A percentile compares a stretch with the other conserved stretches of the same genome.
These are phyloP conservation scores for Tokudaia muenninki DNA, from an alignment of 2,797 vertebrate species.

Conservation along the genomic window DNA sequence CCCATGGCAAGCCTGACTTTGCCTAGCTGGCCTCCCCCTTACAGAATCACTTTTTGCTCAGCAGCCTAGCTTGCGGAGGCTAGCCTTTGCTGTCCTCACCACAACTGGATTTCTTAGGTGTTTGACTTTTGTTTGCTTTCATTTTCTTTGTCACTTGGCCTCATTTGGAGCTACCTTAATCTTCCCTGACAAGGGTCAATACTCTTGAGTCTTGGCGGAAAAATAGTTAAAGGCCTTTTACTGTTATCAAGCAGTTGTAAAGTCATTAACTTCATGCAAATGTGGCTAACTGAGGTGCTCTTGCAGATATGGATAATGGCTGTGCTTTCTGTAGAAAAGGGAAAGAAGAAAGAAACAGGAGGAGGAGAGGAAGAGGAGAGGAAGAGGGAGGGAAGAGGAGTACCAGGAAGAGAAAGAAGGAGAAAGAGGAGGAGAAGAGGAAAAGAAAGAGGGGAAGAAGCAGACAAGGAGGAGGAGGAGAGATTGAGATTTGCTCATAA, in stretches of 20 bases:
- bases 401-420: accelerated
- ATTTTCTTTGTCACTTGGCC: not conserved
- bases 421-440: too few relatives aligned
- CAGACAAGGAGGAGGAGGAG: not conserved
- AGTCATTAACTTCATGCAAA: not conserved
- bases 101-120: not conserved
- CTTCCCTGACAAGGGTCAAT: not conserved
- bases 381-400: not conserved
- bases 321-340: not conserved
- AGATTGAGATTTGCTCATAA: not conserved
- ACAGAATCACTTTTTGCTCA: not conserved
- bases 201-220: not conserved
- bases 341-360: too few relatives aligned
- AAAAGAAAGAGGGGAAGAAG: accelerated
- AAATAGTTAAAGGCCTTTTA: not conserved
- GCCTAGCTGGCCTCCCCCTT: not conserved
- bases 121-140: not conserved
- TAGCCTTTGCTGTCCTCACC: not conserved
- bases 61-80: not conserved
- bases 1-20: not conserved
- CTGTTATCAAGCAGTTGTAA: not conserved
- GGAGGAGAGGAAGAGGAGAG: too few relatives aligned
- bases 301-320: not conserved
- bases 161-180: not conserved
- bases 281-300: not conserved